Evolutionary conservation across 2,797 vertebrate species (phyloP).

Genomic region (Myotis planiceps): DNA sequence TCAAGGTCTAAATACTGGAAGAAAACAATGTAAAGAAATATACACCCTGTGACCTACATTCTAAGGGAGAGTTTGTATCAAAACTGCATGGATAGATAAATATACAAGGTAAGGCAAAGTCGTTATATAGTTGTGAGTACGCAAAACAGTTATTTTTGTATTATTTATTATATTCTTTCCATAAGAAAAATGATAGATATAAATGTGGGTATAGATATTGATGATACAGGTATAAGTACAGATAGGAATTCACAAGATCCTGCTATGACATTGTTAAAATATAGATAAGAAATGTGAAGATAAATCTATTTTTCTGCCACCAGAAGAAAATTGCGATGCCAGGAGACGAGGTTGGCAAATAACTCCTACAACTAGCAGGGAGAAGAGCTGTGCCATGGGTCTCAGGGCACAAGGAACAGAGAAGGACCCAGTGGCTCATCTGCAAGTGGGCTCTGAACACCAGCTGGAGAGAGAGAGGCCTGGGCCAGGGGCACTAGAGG

Average conservation of each 20-base stretch:
- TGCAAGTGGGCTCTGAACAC: neutral
- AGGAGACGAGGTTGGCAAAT: neutral
- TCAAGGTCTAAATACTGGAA: neutral
- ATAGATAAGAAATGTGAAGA: neutral
- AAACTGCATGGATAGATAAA: neutral
- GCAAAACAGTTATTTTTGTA: no score
- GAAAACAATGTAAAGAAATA: neutral
- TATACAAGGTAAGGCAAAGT: neutral
- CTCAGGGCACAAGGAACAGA: neutral
- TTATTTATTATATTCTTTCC: no score
- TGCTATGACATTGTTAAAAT: neutral
- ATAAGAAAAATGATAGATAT: neutral
- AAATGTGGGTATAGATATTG: neutral
- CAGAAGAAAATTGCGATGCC: neutral
- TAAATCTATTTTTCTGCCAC: neutral
- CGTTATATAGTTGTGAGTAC: neutral
- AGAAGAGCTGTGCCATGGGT: rapidly evolving
- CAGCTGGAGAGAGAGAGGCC: rapidly evolving
- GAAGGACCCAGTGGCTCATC: rapidly evolving
- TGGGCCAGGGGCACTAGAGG: no score
- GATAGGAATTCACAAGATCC: neutral
- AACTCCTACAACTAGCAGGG: neutral
- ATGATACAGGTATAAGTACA: neutral
- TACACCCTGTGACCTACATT: neutral
- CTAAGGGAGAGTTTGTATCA: neutral